phyloP scores from a whole-genome alignment of 2,888 invertebrate genomes.

The Campopleginae sp. region DNA sequence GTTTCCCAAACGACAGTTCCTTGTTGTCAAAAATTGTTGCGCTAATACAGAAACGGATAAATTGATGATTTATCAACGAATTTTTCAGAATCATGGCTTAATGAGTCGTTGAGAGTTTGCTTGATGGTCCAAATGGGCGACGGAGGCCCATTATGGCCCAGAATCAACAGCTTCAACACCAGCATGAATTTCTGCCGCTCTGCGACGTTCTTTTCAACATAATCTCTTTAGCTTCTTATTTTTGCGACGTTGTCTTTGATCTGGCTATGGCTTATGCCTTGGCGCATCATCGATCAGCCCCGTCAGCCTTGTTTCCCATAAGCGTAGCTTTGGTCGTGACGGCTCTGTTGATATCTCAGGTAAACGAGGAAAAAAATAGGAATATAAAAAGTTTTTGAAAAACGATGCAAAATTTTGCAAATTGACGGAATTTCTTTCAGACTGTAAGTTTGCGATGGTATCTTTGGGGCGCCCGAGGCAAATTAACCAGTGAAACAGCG shows the following conservation, averaged over 20 bases:
- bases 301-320: conserved; percentile 79
- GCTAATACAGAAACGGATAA: too few relatives aligned
- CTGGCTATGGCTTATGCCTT: conserved; percentile 94
- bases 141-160: conserved; percentile 83
- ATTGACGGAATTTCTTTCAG: conserved; percentile 78
- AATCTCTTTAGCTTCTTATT: conserved; percentile 94
- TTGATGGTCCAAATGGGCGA: conserved; percentile 82
- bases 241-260: conserved; percentile 96
- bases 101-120: conserved; percentile 71
- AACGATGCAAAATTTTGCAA: background rate
- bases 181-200: conserved; percentile 92
- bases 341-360: conserved; percentile 91
- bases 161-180: conserved; percentile 78
- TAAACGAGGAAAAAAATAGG: conserved; percentile 72
- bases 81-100: conserved; percentile 41
- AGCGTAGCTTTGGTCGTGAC: conserved; percentile 89
- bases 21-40: background rate
- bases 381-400: background rate
- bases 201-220: conserved; percentile 97
- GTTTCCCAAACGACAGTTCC: background rate
- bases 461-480: conserved; percentile 84
- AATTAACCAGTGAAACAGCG: conserved; percentile 73
- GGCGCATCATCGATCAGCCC: conserved; percentile 85
- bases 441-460: conserved; percentile 91
- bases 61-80: background rate